A percentile compares a stretch with the other conserved stretches of the same genome.
Conservation (phyloP, 1,140 invertebrate genomes). For the Bombus superbus region DNA sequence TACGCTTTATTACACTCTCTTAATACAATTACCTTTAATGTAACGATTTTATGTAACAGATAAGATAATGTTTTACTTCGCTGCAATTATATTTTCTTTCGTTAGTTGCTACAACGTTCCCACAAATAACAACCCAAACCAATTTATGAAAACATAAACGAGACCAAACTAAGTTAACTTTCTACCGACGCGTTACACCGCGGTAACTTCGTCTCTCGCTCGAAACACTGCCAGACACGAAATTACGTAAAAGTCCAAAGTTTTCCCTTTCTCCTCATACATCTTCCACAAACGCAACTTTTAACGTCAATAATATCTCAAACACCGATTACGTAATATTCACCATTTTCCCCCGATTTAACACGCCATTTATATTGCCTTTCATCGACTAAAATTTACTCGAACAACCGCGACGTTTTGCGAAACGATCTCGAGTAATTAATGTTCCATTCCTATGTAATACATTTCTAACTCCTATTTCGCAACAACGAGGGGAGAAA, state of each 20-base stretch:
- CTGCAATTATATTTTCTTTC: background rate
- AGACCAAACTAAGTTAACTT: constrained; percentile 2
- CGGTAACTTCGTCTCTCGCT: background rate
- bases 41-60: background rate
- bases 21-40: background rate
- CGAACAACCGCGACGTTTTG: background rate
- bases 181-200: background rate
- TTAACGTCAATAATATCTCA: background rate
- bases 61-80: no score
- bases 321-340: background rate
- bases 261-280: background rate
- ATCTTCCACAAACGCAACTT: background rate
- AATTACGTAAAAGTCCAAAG: background rate
- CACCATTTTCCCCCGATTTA: background rate
- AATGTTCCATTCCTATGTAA: background rate
- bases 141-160: background rate
- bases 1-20: no score
- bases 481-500: background rate
- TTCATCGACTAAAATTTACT: background rate
- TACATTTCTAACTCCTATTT: background rate
- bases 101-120: background rate
- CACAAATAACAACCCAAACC: background rate
- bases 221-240: background rate
- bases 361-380: constrained; percentile 2
- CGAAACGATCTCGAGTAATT: constrained; percentile 10